Conservation (phyloP, 2,113 vertebrate species). For the Vulpes ferrilata region DNA sequence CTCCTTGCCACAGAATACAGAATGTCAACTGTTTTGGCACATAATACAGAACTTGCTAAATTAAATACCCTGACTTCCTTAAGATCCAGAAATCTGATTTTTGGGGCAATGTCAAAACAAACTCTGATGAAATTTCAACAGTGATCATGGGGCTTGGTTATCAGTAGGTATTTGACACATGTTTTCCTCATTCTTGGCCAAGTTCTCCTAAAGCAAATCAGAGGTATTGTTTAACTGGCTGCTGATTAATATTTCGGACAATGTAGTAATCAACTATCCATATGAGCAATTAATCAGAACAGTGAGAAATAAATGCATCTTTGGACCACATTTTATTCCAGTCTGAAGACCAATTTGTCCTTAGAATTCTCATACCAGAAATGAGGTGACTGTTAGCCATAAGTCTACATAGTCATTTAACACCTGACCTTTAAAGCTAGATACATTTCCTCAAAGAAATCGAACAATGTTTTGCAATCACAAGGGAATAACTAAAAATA, state of each 20-base stretch:
- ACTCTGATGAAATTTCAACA: neutral
- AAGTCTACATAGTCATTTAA: constrained; percentile 72
- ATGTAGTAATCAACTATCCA: constrained; percentile 78
- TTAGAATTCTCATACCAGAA: constrained; percentile 70
- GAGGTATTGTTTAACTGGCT: constrained; percentile 64
- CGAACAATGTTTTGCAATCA: neutral
- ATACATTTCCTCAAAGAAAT: constrained; percentile 58
- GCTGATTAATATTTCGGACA: constrained; percentile 75
- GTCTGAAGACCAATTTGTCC: constrained; percentile 68
- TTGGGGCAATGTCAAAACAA: constrained; percentile 21
- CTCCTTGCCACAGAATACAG: neutral
- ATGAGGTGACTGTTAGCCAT: constrained; percentile 68
- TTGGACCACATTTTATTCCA: constrained; percentile 76
- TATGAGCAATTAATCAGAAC: constrained; percentile 78
- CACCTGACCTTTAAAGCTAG: constrained; percentile 69
- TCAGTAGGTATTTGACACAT: constrained; percentile 32
- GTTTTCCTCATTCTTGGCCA: constrained; percentile 50
- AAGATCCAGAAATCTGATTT: constrained; percentile 55
- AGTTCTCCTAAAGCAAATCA: neutral
- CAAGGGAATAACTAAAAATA: neutral
- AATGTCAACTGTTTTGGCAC: neutral
- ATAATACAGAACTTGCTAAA: neutral
- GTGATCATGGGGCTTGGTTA: constrained; percentile 6
- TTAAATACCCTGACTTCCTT: constrained; percentile 27
- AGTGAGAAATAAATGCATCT: constrained; percentile 74